Evolutionary conservation across 2,888 invertebrate species (phyloP), one percentile per base, ranked within the genome.

Genomic region (Cosmorhoe ocellata): DNA sequence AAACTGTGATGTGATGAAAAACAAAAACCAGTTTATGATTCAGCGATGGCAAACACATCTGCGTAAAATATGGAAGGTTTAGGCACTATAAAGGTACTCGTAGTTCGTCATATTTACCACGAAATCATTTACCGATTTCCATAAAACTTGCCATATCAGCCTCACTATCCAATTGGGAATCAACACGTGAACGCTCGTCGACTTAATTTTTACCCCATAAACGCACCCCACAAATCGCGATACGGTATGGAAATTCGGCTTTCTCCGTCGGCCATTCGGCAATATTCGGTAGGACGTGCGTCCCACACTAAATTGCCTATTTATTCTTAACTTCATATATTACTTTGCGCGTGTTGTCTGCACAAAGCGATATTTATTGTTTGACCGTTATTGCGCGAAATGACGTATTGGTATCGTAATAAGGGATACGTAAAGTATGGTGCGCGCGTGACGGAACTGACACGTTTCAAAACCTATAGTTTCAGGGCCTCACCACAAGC

Each of bases 251-350:
- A 87, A 89, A 90, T 90, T 77, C 80, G 77, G 60, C 74, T 69
- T 71, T 71, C 78, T 81, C 81, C 81, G 79, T 80, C 86, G 86
- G 85, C 87, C 89, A 89, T 88, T 90, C 90, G 86, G 82, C 84
- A 79, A 86, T 88, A 84, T 86, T 87, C 89, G 85, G 82, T 59
- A 64, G 80, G 69, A 90, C 91, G 91, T 91, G 91, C 75, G 88
- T 73, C 75, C 77, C 81, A 75, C 76, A 82, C 85, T 83, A 88
- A 91, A 90, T 90, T 85, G 90, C 90, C 91, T 91, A 89, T 91
- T 91, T 91, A 91, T 90, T 89, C 90, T 87, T 88, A 84, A 90
- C 89, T 90, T 90, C 91, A 90, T 90, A 90, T 90, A 91, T 91
- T 90, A 90, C 90, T 88, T 87, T 88, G 84, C 85, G 88, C 84